Base-by-base conservation (phyloP, 2,113 vertebrate genomes). In the Psilopogon haemacephalus region DNA sequence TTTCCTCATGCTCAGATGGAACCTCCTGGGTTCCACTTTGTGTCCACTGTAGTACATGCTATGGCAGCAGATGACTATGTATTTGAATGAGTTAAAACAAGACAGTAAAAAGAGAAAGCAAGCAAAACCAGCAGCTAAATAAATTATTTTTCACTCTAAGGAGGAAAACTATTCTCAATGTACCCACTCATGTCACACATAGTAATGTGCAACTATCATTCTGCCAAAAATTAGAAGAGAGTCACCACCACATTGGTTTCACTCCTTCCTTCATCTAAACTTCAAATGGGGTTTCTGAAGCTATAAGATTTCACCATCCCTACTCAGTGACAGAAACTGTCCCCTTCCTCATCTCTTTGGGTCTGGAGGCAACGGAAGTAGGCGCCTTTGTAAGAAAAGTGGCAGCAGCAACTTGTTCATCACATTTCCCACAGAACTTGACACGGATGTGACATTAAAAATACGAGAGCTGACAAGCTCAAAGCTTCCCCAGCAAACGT, bases 201-300 rank as follows among this genome's bases (percentile, higher is more conserved):
- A 3, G 54, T 62, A 28, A 88, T 6, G 1, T 40, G 42, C 26
- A 58, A 62, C 56, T 68, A 71, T 17, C 69, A 38, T 60, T 86
- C 64, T 32, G 75, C 32, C 58, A 93, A 95, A 95, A 86, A 90
- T 48, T 37, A 82, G 28, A 77, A 55, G 33, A 35, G 18, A 75
- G 55, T 44, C 42, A 59, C 38, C 83, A 83, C 50, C 64, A 91
- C 58, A 77, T 94, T 89, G 78, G 26, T 84, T 95, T 90, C 88
- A 69, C 58, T 86, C 3, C 3, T 56, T 89, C 55, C 75, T 67
- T 74, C 48, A 60, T 23, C 56, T 87, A 32, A 88, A 83, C 37
- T 93, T 94, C 86, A 89, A 68, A 84, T 5, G 2, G 20, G 26
- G 32, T 35, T 96, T 92, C 81, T 85, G 40, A 85, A 93, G 48